These are phyloP conservation scores for Tragelaphus imberbis DNA, from an alignment of 2,113 vertebrate genomes.

Conservation along the genomic window DNA sequence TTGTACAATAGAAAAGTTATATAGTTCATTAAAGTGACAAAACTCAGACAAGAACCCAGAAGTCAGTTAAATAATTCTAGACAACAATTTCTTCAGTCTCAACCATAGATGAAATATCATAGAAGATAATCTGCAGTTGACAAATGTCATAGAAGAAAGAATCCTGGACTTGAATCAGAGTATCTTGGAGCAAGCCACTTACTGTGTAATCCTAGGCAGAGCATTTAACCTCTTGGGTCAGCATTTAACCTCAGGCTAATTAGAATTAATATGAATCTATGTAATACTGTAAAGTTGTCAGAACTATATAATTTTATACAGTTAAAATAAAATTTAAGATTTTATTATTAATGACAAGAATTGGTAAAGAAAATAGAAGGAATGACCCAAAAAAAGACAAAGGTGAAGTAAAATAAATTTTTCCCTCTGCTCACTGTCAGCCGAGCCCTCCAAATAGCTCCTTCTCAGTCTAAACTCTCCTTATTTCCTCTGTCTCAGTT, in stretches of 20 bases:
- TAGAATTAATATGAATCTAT: background rate
- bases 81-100: background rate
- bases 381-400: background rate
- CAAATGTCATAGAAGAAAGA: background rate
- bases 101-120: background rate
- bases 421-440: background rate
- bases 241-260: background rate
- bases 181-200: background rate
- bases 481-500: background rate
- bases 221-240: background rate
- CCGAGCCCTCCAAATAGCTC: background rate
- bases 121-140: background rate
- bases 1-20: background rate
- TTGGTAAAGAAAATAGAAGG: background rate
- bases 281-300: background rate
- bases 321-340: background rate
- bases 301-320: background rate
- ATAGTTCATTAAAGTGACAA: background rate
- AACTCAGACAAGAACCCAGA: background rate
- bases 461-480: background rate
- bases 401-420: background rate
- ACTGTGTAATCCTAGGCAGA: background rate
- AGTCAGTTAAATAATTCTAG: background rate
- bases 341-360: background rate
- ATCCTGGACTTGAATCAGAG: background rate